phyloP scores from a whole-genome alignment of 2,888 invertebrate genomes.

The Colletes collaris region DNA sequence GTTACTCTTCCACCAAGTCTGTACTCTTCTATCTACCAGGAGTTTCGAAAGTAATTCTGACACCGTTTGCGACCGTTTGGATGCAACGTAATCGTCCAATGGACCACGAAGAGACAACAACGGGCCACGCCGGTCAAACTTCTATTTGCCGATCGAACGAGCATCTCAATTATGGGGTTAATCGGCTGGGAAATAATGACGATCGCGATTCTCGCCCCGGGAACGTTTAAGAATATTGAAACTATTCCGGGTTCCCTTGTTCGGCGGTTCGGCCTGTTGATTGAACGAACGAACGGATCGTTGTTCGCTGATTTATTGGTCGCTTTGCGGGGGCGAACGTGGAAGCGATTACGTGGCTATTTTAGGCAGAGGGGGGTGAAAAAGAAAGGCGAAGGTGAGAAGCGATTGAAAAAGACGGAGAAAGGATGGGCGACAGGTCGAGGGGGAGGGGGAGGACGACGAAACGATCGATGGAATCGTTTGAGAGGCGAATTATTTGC shows the following conservation, averaged over 20 bases:
- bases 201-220: not conserved
- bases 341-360: constrained; percentile 53
- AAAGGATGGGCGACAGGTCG: not conserved
- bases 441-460: not conserved
- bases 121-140: too few species aligned
- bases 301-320: constrained; percentile 57
- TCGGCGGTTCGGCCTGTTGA: constrained; percentile 27
- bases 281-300: constrained; percentile 49
- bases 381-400: constrained; percentile 23
- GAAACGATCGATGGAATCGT: constrained; percentile 54
- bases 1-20: too few species aligned
- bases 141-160: not conserved
- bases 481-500: constrained; percentile 59
- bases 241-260: constrained; percentile 10
- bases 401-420: constrained; percentile 40
- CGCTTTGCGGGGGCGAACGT: constrained; percentile 48
- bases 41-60: not conserved
- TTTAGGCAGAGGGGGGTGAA: constrained; percentile 22
- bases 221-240: constrained; percentile 20
- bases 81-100: too few species aligned
- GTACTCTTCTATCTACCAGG: not conserved
- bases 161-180: constrained; percentile 9
- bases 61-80: too few species aligned
- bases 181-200: constrained; percentile 20
- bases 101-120: too few species aligned